Evolutionary conservation across 2,797 vertebrate species (phyloP).

Genomic region (Siniperca undulata): DNA sequence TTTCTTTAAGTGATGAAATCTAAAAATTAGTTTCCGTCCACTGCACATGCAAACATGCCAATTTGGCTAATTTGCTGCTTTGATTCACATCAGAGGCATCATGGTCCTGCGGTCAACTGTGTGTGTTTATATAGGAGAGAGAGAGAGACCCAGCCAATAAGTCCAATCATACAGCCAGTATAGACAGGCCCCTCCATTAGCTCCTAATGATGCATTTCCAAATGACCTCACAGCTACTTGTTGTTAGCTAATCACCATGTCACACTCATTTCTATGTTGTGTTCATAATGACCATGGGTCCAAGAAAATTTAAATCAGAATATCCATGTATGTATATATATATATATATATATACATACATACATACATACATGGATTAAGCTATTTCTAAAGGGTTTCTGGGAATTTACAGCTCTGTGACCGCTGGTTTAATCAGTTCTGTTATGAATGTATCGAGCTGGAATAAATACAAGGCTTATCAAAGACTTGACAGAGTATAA

Average conservation of each 20-base stretch:
- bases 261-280: conserved; percentile 38
- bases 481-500: conserved; percentile 43
- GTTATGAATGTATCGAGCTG: conserved; percentile 28
- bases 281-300: conserved; percentile 1
- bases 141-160: conserved; percentile 40
- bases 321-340: not conserved
- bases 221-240: conserved; percentile 62
- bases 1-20: conserved; percentile 48
- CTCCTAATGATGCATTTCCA: conserved; percentile 71
- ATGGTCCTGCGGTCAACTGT: conserved; percentile 44
- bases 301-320: conserved; percentile 21
- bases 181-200: conserved; percentile 74
- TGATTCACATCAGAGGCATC: conserved; percentile 59
- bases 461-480: conserved; percentile 53
- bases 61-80: conserved; percentile 57
- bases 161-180: conserved; percentile 62
- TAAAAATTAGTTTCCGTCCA: conserved; percentile 48
- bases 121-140: conserved; percentile 46
- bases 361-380: not conserved
- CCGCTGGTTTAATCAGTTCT: conserved; percentile 38
- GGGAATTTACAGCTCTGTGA: conserved; percentile 26
- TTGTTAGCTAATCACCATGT: conserved; percentile 39
- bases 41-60: conserved; percentile 55
- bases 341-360: too few relatives aligned
- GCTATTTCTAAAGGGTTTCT: not conserved